Conservation (phyloP, 2,113 vertebrate species). For the Corynorhinus townsendii region DNA sequence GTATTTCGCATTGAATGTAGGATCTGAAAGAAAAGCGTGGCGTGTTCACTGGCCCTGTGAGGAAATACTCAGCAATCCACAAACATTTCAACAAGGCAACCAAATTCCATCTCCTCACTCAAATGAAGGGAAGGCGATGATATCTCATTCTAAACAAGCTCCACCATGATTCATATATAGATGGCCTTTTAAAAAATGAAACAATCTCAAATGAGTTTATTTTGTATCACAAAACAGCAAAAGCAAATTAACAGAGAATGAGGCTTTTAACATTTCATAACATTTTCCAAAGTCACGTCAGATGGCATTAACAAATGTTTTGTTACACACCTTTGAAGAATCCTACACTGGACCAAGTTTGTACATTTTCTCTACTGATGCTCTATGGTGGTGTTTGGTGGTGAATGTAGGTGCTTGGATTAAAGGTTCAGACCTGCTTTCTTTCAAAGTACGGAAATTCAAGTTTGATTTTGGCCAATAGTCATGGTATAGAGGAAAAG, state of each 20-base stretch:
- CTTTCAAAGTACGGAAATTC: background rate
- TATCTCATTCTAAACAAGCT: background rate
- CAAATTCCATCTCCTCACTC: background rate
- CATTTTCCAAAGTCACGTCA: background rate
- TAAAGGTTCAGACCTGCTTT: background rate
- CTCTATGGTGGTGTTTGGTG: background rate
- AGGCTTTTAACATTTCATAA: background rate
- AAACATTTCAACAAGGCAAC: no score
- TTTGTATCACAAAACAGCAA: slow-evolving; percentile 53
- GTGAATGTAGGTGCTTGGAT: no score
- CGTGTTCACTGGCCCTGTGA: fast-evolving
- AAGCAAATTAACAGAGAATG: slow-evolving; percentile 19
- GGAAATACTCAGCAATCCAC: background rate
- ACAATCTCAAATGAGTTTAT: slow-evolving; percentile 50
- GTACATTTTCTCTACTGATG: background rate
- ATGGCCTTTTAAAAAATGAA: background rate
- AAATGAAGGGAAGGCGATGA: background rate
- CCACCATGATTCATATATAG: background rate
- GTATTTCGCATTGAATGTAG: fast-evolving
- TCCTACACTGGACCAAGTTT: background rate
- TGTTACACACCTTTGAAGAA: background rate
- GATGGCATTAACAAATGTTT: background rate
- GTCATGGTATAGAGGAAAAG: background rate
- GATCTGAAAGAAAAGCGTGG: background rate
- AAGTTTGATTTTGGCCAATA: background rate